Base-by-base conservation (phyloP, 92 coral and sea anemone species). In the Epizoanthus stellaris region DNA sequence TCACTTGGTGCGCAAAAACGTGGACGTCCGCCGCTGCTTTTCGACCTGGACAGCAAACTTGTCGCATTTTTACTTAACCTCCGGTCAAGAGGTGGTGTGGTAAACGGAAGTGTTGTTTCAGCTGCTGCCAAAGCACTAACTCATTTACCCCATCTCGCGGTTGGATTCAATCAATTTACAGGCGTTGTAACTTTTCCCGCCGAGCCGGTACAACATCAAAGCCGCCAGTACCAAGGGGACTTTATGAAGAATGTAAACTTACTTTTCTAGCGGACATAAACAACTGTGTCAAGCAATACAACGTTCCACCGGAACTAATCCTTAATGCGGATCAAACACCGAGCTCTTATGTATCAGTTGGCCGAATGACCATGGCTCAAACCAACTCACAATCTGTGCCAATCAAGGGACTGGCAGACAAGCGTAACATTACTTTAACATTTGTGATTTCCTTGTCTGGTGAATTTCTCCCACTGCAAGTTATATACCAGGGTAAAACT, bases 281-380 rank as follows among this genome's bases (percentile, higher is more conserved):
- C 36, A 30, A 30, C 36, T 30, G 36, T 30, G 36, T 30, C 36
- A 30, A 30, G 36, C 36, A 30, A 30, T 30, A 30, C 36, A 30
- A 30, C 36, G 36, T 30, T 30, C 36, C 36, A 30, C 36, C 36
- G 2, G 36, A 64, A 63, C 47, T 87, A 2, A 87, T 90, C 66
- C 93, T 93, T 47, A 93, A 93, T 88, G 93, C 82, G 3, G 93
- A 90, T 82, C 91, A 93, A 71, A 85, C 87, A 60, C 93, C 87
- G 40, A 80, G 84, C 73, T 93, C 91, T 3, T 93, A 85, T 69
- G 93, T 93, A 54, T 90, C 93, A 69, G 91, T 92, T 56, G 95
- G 91, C 20, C 84, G 86, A 85, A 92, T 92, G 93, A 90, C 91
- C 23, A 93, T 93, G 93, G 86, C 94, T 56, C 88, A 73, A 52